A percentile compares a stretch with the other conserved stretches of the same genome.
Evolutionary conservation across 2,113 vertebrate genomes (phyloP).

Genomic region (Laterallus jamaicensis): DNA sequence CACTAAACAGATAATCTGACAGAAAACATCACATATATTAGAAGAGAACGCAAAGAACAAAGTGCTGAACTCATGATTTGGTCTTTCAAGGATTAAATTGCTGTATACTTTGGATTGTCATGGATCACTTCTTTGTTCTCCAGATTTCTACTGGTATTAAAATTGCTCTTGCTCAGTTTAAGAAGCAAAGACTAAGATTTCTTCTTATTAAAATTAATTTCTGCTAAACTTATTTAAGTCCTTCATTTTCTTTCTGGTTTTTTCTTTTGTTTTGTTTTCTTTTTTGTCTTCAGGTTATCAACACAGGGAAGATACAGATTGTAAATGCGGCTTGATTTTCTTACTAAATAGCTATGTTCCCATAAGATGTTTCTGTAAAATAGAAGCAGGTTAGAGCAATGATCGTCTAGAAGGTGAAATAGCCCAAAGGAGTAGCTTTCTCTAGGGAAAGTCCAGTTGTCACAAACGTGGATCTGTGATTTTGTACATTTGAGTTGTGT

Average conservation of each 20-base stretch:
- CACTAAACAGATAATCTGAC: background rate
- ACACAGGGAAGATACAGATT: background rate
- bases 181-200: background rate
- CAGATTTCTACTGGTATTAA: background rate
- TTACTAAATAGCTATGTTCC: background rate
- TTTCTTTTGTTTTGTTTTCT: background rate
- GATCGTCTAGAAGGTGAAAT: background rate
- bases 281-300: background rate
- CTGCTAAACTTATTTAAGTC: background rate
- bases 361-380: background rate
- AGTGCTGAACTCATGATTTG: background rate
- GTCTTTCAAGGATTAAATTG: background rate
- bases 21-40: conserved; percentile 33
- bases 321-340: background rate
- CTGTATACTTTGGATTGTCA: background rate
- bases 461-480: background rate
- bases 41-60: background rate
- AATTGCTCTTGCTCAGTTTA: background rate
- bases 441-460: background rate
- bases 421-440: background rate
- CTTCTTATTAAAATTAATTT: background rate
- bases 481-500: conserved; percentile 19
- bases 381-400: background rate
- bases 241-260: background rate
- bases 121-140: background rate